Evolutionary conservation across 2,888 invertebrate species (phyloP).

Genomic region (Miltochrista miniata): DNA sequence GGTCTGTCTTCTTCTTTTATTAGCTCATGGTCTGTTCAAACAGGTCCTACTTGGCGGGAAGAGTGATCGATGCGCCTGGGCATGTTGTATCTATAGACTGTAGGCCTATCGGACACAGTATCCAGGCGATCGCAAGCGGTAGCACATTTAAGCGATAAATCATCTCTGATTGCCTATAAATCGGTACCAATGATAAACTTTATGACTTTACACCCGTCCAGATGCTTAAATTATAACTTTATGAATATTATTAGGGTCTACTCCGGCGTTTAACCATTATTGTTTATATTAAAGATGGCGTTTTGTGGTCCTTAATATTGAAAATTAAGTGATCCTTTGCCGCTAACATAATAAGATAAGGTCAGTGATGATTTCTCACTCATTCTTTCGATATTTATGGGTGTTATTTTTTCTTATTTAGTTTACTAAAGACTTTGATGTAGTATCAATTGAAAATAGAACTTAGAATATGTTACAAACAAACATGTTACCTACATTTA

Average conservation of each 20-base stretch:
- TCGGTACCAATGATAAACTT: constrained; percentile 64
- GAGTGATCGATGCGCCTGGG: constrained; percentile 54
- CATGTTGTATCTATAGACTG: constrained; percentile 35
- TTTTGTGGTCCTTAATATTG: constrained; percentile 8
- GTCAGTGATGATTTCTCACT: background rate
- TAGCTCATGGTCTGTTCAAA: constrained; percentile 31
- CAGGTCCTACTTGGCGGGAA: constrained; percentile 39
- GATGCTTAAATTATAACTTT: constrained; percentile 36
- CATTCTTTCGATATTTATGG: background rate
- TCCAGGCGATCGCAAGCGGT: constrained; percentile 57
- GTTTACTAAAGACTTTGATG: too few relatives aligned
- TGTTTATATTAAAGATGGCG: constrained; percentile 4
- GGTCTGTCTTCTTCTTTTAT: constrained; percentile 30
- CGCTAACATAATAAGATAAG: background rate
- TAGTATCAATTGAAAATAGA: too few relatives aligned
- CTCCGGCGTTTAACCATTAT: constrained; percentile 3
- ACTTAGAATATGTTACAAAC: too few relatives aligned
- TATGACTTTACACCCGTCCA: constrained; percentile 57
- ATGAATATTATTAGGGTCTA: constrained; percentile 38
- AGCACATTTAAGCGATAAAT: constrained; percentile 65
- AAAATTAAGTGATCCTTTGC: constrained; percentile 2
- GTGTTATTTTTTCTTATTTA: background rate
- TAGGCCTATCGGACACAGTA: constrained; percentile 55
- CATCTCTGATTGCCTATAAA: constrained; percentile 67
- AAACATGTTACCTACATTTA: too few relatives aligned